Percentiles rank a stretch among this genome's conserved stretches.
Evolutionary conservation across 1,140 invertebrate species (phyloP).

Genomic region (Polypedilum vanderplanki): DNA sequence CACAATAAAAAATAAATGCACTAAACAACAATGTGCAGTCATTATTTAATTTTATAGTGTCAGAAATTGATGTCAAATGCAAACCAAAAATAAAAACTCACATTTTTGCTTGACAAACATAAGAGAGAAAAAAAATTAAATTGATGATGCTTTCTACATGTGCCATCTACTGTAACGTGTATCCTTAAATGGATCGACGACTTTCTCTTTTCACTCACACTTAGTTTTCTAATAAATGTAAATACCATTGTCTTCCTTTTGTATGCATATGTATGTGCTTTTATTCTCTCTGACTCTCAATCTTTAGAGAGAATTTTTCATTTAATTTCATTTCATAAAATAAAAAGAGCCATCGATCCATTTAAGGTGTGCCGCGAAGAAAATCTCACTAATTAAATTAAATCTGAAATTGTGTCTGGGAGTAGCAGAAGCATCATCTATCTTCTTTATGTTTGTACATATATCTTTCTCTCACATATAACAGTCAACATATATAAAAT

Average conservation of each 20-base stretch:
- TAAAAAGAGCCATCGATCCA: neutral
- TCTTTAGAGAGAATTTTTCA: too few relatives aligned
- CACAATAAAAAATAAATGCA: neutral
- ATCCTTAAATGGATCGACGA: constrained; percentile 23
- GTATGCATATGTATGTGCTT: neutral
- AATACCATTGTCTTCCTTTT: neutral
- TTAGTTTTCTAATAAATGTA: neutral
- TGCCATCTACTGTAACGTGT: neutral
- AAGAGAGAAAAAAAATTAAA: too few relatives aligned
- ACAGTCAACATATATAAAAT: neutral
- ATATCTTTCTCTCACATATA: neutral
- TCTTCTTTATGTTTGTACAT: neutral
- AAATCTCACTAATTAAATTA: constrained; percentile 6
- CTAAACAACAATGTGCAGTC: neutral
- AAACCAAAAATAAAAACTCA: neutral
- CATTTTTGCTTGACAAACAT: neutral
- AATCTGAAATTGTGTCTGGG: constrained; percentile 10
- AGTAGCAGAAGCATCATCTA: neutral
- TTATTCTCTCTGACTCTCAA: neutral
- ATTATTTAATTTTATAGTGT: too few relatives aligned
- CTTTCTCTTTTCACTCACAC: neutral
- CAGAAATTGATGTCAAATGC: too few relatives aligned
- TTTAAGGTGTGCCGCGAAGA: neutral
- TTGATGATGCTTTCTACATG: neutral
- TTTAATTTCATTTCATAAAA: neutral